Evolutionary conservation across 2,797 vertebrate genomes (phyloP).

Genomic region (Paguma larvata): DNA sequence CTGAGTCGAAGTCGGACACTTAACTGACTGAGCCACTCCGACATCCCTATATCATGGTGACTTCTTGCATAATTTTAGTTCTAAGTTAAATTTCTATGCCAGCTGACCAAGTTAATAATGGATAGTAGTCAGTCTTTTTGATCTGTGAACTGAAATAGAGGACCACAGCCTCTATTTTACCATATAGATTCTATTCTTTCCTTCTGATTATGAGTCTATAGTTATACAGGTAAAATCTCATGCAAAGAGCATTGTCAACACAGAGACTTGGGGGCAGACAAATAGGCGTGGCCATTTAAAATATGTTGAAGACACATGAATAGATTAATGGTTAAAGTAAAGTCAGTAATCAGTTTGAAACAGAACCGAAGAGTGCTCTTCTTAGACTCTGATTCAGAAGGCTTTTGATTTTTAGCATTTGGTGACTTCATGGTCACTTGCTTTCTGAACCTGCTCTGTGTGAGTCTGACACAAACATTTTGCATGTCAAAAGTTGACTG

Average conservation of each 20-base stretch:
- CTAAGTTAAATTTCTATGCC: conserved; percentile 47
- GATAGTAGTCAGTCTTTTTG: conserved; percentile 25
- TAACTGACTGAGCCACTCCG: too few relatives aligned
- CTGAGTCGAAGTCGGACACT: too few relatives aligned
- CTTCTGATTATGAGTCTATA: conserved; percentile 10
- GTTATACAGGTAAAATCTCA: conserved; percentile 13
- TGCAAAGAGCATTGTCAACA: conserved; percentile 40
- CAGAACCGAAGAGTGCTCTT: neutral
- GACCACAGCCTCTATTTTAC: neutral
- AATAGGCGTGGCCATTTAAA: conserved; percentile 5
- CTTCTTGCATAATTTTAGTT: conserved; percentile 59
- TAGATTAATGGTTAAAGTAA: conserved; percentile 28
- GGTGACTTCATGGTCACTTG: conserved; percentile 56
- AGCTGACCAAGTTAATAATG: conserved; percentile 35
- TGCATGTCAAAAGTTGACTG: conserved; percentile 63
- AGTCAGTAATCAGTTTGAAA: conserved; percentile 41
- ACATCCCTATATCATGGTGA: neutral
- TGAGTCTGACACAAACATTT: conserved; percentile 64
- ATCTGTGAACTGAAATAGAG: conserved; percentile 45
- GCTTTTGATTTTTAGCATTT: conserved; percentile 62
- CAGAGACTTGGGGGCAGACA: neutral
- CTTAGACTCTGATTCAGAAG: conserved; percentile 44
- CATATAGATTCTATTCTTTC: neutral
- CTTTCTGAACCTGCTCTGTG: conserved; percentile 56
- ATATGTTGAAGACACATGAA: neutral